phyloP scores from a whole-genome alignment of 2,113 vertebrate genomes.

The rabbit (Oryctolagus cuniculus) region DNA sequence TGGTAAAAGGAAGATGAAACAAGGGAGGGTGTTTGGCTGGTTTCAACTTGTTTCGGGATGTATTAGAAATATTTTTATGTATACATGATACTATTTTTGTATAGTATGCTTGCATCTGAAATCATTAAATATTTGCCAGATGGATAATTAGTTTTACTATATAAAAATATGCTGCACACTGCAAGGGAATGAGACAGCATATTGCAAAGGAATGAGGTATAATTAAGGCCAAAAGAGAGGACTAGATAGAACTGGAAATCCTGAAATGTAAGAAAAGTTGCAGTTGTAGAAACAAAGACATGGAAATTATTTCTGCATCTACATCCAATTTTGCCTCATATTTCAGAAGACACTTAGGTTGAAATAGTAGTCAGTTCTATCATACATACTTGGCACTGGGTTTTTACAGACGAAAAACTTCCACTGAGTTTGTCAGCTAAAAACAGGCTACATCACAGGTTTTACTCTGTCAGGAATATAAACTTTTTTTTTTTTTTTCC shows the following conservation, averaged over 20 bases:
- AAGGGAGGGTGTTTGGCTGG: neutral
- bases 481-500: neutral
- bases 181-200: neutral
- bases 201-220: neutral
- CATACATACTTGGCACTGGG: neutral
- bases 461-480: neutral
- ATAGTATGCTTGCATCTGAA: neutral
- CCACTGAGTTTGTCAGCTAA: neutral
- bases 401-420: slow-evolving; percentile 19
- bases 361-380: slow-evolving; percentile 10
- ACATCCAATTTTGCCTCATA: neutral
- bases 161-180: neutral
- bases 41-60: slow-evolving; percentile 32
- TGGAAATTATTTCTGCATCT: slow-evolving; percentile 27
- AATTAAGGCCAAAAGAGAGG: neutral
- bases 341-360: neutral
- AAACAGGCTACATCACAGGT: neutral
- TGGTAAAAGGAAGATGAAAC: slow-evolving; percentile 1
- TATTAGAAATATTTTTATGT: neutral
- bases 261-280: neutral
- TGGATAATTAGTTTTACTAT: neutral
- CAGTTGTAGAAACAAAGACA: neutral
- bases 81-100: neutral
- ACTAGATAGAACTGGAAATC: neutral
- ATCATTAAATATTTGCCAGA: neutral